A percentile compares a stretch with the other conserved stretches of the same genome.
Conservation (phyloP, 2,888 invertebrate genomes). For the Idaea straminata region DNA sequence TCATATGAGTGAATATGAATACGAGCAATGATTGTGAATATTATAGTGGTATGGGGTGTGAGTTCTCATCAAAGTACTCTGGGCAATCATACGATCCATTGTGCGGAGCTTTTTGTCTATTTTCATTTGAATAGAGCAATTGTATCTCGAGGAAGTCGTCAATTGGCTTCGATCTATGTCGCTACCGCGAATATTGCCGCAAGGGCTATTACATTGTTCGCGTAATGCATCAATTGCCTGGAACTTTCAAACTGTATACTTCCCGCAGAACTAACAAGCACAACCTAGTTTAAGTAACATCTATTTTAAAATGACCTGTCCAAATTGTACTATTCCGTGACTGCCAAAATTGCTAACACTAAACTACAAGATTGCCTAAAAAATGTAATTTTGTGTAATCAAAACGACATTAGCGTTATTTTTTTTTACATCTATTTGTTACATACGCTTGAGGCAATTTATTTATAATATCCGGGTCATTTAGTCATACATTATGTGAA, state of each 20-base stretch:
- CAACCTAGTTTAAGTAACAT: conserved; percentile 22
- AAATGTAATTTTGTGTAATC: conserved; percentile 68
- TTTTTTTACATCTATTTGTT: conserved; percentile 47
- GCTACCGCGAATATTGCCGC: conserved; percentile 17
- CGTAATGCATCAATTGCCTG: no score
- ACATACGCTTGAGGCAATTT: conserved; percentile 36
- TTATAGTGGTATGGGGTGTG: conserved; percentile 27
- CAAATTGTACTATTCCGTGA: conserved; percentile 48
- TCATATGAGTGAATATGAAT: neutral
- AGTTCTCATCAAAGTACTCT: conserved; percentile 45
- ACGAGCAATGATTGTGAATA: conserved; percentile 22
- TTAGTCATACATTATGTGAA: conserved; percentile 49
- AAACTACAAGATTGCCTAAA: conserved; percentile 45
- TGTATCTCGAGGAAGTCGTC: conserved; percentile 61
- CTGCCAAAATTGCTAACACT: conserved; percentile 41
- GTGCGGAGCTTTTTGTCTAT: conserved; percentile 64
- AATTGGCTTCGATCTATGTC: conserved; percentile 49
- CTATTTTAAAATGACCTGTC: conserved; percentile 30
- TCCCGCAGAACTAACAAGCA: conserved; percentile 30
- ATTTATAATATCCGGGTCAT: conserved; percentile 47
- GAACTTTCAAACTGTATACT: conserved; percentile 27
- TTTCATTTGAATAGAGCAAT: conserved; percentile 60
- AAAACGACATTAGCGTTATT: conserved; percentile 68
- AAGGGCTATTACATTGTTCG: conserved; percentile 1
- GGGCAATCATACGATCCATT: conserved; percentile 56